Base-by-base conservation (phyloP, 2,113 vertebrate species). In the Tinamus guttatus region DNA sequence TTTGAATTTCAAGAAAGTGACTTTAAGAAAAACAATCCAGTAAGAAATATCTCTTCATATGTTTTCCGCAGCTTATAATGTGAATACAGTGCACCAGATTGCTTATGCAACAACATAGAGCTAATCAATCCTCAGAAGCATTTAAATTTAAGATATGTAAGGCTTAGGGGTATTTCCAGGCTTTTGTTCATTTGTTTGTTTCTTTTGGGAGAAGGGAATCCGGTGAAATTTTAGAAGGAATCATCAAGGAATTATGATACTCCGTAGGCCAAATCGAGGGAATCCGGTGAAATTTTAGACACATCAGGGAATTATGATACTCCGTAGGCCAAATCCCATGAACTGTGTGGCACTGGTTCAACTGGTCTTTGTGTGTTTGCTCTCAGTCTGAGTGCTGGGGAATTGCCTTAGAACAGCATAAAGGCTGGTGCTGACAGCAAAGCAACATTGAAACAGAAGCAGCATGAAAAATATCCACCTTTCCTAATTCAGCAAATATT, bases 401-500 rank as follows among this genome's bases (percentile, higher is more conserved):
- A 90, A 87, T 76, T 90, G 65, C 47, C 40, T 96, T 73, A 84
- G 60, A 95, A 51, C 43, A 90, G 51, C 77, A 86, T 40, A 94
- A 94, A 90, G 12, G 9, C n/a, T 85, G 30, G 7, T 87, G 77
- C 62, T 90, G 80, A 93, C 82, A 95, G 43, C 64, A 90, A 76
- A 24, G 15, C 56, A 88, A 83, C 25, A 13, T 22, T 90, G 85
- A 88, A 95, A 95, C 32, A 89, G 69, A 85, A 92, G 47, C 43
- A 73, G 43, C 21, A 63, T 87, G 45, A 94, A 94, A 96, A 95
- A 90, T 92, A 86, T 65, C 1, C 0, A 17, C 63, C 18, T 24
- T 75, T 92, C 49, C 43, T 79, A 73, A 51, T 93, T 93, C 83
- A 95, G 49, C 58, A 93, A 87, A 76, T 87, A 93, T 90, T 89